These are phyloP conservation scores for Leguminivora glycinivorella DNA, from an alignment of 1,140 invertebrate genomes.

Conservation along the genomic window DNA sequence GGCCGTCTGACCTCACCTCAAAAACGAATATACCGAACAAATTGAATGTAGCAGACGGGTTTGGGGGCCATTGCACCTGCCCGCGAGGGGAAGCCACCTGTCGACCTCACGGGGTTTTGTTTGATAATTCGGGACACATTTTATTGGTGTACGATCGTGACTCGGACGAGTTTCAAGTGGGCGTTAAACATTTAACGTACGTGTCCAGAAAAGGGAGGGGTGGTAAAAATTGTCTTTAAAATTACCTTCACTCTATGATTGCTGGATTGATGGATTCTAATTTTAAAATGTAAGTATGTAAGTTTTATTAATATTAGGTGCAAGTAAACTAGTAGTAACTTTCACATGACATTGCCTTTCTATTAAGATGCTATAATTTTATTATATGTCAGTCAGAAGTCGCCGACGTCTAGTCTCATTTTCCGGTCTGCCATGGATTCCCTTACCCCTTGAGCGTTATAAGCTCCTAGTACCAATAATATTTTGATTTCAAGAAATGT, in stretches of 20 bases:
- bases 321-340: background rate
- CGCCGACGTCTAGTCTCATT: constrained; percentile 38
- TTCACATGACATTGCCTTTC: background rate
- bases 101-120: constrained; percentile 28
- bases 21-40: constrained; percentile 18
- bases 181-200: constrained; percentile 1
- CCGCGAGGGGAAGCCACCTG: constrained; percentile 22
- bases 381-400: background rate
- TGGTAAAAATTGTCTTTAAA: background rate
- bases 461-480: background rate
- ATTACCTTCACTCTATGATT: too few relatives aligned
- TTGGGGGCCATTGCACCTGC: constrained; percentile 44
- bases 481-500: background rate
- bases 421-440: constrained; percentile 45
- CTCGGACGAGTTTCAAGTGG: background rate
- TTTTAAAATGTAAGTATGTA: too few relatives aligned
- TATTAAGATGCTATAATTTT: background rate
- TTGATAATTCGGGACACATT: constrained; percentile 30
- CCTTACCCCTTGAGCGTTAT: background rate
- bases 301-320: too few relatives aligned
- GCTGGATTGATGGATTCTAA: too few relatives aligned
- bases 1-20: background rate
- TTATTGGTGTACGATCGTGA: constrained; percentile 8
- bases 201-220: background rate
- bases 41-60: constrained; percentile 35